Conservation (phyloP, 2,888 invertebrate species). For the Tipula lateralis region DNA sequence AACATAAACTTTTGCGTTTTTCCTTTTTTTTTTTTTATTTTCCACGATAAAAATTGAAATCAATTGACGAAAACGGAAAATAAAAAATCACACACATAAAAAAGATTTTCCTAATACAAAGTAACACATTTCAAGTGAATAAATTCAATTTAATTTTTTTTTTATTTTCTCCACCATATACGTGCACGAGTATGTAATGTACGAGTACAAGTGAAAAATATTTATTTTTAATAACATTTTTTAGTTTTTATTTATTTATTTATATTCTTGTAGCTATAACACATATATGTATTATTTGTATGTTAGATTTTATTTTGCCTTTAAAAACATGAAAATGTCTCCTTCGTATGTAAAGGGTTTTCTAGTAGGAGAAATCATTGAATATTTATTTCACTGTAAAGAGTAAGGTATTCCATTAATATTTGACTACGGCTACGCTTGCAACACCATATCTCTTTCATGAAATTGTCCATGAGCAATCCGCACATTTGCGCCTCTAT, state of each 20-base stretch:
- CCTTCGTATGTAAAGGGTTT: no score
- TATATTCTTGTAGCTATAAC: not conserved
- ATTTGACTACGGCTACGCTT: no score
- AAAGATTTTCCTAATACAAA: slow-evolving; percentile 6
- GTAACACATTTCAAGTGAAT: slow-evolving; percentile 29
- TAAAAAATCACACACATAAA: not conserved
- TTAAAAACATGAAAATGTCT: not conserved
- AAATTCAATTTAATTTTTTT: slow-evolving; percentile 28
- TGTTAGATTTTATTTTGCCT: not conserved
- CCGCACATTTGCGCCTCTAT: no score
- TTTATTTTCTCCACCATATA: not conserved
- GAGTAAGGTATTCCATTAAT: no score
- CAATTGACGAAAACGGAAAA: not conserved
- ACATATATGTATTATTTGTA: not conserved
- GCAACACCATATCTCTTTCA: no score
- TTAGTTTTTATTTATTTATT: slow-evolving; percentile 20
- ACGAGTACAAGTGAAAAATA: not conserved
- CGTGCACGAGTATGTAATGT: not conserved
- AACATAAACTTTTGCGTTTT: slow-evolving; percentile 11
- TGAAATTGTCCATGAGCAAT: no score
- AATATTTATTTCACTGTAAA: no score
- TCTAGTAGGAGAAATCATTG: no score
- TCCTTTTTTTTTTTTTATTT: not conserved
- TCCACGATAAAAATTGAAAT: slow-evolving; percentile 15
- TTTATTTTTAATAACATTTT: slow-evolving; percentile 24